These are phyloP conservation scores for Heliothis subflexa DNA, from an alignment of 1,140 invertebrate species.

Conservation along the genomic window DNA sequence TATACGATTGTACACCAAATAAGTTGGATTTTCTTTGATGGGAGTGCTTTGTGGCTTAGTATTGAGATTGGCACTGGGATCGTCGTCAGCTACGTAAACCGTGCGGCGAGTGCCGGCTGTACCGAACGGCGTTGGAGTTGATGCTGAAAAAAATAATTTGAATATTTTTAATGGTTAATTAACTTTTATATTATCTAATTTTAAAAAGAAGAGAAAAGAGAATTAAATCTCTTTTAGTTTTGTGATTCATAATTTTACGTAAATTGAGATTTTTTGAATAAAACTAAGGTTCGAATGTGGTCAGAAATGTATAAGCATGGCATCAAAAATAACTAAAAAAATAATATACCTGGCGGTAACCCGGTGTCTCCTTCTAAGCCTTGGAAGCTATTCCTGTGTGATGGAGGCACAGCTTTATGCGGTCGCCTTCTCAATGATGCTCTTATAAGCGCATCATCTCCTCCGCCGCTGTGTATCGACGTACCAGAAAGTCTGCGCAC, in stretches of 20 bases:
- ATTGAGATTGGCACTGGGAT: constrained; percentile 86
- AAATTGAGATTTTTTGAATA: too few relatives aligned
- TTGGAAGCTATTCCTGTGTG: constrained; percentile 84
- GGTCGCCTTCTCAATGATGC: constrained; percentile 80
- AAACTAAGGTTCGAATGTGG: too few relatives aligned
- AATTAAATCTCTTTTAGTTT: too few relatives aligned
- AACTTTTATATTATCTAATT: too few relatives aligned
- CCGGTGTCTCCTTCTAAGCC: constrained; percentile 79
- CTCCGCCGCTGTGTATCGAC: constrained; percentile 82
- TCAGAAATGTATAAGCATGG: too few relatives aligned
- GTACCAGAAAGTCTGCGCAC: constrained; percentile 78
- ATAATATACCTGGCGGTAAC: constrained; percentile 73
- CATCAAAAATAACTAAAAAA: not conserved
- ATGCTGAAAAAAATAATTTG: constrained; percentile 61
- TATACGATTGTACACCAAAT: constrained; percentile 93
- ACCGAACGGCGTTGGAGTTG: constrained; percentile 87
- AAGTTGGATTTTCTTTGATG: constrained; percentile 85
- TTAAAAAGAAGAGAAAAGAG: too few relatives aligned
- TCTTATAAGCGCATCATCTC: constrained; percentile 83
- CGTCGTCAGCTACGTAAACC: constrained; percentile 93
- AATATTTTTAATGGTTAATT: too few relatives aligned
- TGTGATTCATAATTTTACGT: too few relatives aligned
- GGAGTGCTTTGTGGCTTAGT: constrained; percentile 82
- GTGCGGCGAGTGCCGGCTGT: constrained; percentile 92
- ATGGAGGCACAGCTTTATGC: constrained; percentile 79